Base-by-base conservation (phyloP, 2,888 invertebrate genomes). In the Bimastos eiseni region DNA sequence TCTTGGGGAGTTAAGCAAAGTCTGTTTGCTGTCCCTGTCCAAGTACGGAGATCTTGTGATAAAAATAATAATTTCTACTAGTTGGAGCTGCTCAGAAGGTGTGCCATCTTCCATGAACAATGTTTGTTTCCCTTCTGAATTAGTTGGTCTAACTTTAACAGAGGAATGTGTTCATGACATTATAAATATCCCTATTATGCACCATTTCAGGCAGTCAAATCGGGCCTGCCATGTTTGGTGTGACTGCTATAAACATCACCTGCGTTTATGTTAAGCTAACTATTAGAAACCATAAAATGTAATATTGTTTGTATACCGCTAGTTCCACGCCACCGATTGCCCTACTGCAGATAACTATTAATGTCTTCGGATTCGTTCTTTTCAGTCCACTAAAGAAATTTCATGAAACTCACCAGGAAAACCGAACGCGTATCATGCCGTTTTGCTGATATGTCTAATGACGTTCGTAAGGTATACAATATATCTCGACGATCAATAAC, bases 401-500 rank as follows among this genome's bases (percentile, higher is more conserved):
- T 70, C 70, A 70, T 70, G 30, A 70, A 70, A 70, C 70, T 70
- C 70, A n/a, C 70, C 30, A 30, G 70, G 11, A 70, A n/a, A 70
- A 30, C 70, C 1, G 30, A n/a, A 30, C 49, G 1, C 6, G 21
- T 49, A 21, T 49, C 70, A n/a, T n/a, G 1, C 11, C n/a, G 70
- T 70, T 70, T 70, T 70, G n/a, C 30, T n/a, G n/a, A 70, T 70
- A 70, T 70, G 30, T n/a, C 70, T 70, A n/a, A n/a, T 70, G 70
- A 70, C 70, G 70, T n/a, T 70, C 70, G n/a, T n/a, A 70, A 70
- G 70, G n/a, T n/a, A 70, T 70, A 70, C 70, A 70, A 30, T 70
- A 70, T n/a, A 30, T n/a, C 70, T 0, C 17, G 70, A 70, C 70
- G 70, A 70, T 70, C 70, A 11, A 70, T 70, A n/a, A 5, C n/a